Conservation (phyloP, 2,888 invertebrate genomes). For the Hartigia nigra region DNA sequence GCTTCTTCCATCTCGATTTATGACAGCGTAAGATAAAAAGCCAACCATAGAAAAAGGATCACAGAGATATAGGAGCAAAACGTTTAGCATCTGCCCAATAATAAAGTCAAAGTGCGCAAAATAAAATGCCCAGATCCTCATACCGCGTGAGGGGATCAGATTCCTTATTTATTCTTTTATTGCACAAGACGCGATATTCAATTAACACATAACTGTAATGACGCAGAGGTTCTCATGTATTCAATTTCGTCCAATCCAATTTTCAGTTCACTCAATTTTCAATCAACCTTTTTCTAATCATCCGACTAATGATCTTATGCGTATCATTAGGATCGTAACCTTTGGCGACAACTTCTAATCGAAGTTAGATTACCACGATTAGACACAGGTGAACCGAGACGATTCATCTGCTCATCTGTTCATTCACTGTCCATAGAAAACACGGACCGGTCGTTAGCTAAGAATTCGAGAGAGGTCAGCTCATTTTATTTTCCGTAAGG, state of each 20-base stretch:
- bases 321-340: constrained; percentile 19
- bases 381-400: not conserved
- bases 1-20: constrained; percentile 17
- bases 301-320: not conserved
- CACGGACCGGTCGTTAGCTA: not conserved
- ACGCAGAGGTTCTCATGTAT: constrained; percentile 11
- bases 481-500: not conserved
- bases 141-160: constrained; percentile 18
- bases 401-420: not conserved
- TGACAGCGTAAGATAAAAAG: constrained; percentile 1
- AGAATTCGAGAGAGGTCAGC: not conserved
- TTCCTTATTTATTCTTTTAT: constrained; percentile 40
- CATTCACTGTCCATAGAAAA: not conserved
- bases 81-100: constrained; percentile 35
- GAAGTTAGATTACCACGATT: constrained; percentile 20
- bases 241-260: not conserved
- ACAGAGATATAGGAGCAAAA: constrained; percentile 4
- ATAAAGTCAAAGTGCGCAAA: constrained; percentile 20
- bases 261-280: constrained; percentile 7
- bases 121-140: not conserved
- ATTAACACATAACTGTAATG: constrained; percentile 33
- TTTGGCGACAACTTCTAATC: constrained; percentile 22
- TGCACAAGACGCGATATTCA: constrained; percentile 24
- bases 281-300: constrained; percentile 12
- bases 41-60: not conserved